Evolutionary conservation across 2,888 invertebrate species (phyloP).

Genomic region (Agrotis ipsilon): DNA sequence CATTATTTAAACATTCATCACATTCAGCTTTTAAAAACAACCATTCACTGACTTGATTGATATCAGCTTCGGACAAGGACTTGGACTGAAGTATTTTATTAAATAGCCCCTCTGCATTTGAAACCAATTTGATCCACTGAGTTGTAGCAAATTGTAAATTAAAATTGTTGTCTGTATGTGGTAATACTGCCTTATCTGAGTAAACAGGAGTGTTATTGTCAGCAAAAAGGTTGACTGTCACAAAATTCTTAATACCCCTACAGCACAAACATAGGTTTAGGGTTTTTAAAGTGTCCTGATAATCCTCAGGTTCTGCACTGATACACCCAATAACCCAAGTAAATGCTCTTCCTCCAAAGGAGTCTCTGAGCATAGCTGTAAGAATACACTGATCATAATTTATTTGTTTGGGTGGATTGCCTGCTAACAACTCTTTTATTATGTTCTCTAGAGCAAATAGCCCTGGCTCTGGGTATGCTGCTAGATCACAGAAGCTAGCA

Average conservation of each 20-base stretch:
- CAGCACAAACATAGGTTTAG: constrained; percentile 93
- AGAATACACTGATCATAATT: constrained; percentile 93
- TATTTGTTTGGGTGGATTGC: constrained; percentile 88
- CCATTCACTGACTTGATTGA: constrained; percentile 95
- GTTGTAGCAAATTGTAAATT: constrained; percentile 96
- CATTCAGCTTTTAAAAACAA: constrained; percentile 96
- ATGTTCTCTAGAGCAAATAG: constrained; percentile 93
- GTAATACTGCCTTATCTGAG: constrained; percentile 80
- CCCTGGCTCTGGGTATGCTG: constrained; percentile 92
- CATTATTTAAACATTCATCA: constrained; percentile 94
- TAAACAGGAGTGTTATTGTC: constrained; percentile 92
- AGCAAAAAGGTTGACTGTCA: constrained; percentile 93
- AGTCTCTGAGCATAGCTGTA: constrained; percentile 93
- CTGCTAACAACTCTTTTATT: constrained; percentile 91
- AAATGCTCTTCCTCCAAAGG: constrained; percentile 94
- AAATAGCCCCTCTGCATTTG: constrained; percentile 96
- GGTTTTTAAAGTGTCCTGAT: constrained; percentile 93
- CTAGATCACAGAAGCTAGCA: constrained; percentile 94
- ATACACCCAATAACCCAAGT: constrained; percentile 94
- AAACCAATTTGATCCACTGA: constrained; percentile 95
- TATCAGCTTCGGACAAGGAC: constrained; percentile 93
- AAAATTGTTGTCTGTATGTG: constrained; percentile 88
- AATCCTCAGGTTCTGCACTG: constrained; percentile 93
- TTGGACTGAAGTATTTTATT: constrained; percentile 94
- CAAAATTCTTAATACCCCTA: constrained; percentile 93